Conservation (phyloP, 2,113 vertebrate genomes). For the Hydrochoerus hydrochaeris region DNA sequence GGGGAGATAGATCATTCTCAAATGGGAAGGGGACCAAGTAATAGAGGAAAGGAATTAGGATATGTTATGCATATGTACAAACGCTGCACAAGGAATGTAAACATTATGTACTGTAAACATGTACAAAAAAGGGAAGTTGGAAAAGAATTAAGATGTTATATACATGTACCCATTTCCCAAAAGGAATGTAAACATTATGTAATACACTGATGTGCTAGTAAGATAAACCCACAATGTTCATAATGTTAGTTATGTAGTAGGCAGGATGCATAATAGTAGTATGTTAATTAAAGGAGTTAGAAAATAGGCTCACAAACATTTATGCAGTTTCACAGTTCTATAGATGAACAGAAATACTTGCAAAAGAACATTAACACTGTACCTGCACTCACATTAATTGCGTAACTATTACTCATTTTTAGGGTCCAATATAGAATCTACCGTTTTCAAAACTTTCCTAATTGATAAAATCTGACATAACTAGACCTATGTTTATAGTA, state of each 20-base stretch:
- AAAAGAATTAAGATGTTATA: background rate
- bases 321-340: background rate
- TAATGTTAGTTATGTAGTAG: background rate
- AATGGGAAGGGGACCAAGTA: background rate
- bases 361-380: background rate
- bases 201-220: background rate
- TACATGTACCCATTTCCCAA: background rate
- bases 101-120: background rate
- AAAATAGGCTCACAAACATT: background rate
- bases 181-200: background rate
- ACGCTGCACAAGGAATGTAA: background rate
- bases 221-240: background rate
- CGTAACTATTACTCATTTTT: background rate
- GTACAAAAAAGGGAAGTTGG: background rate
- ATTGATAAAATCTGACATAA: background rate
- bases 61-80: background rate
- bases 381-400: background rate
- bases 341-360: background rate
- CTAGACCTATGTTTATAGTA: background rate
- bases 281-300: background rate
- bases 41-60: background rate
- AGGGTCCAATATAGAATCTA: background rate
- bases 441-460: background rate
- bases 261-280: background rate
- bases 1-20: background rate